Percentiles rank a stretch among this genome's conserved stretches.
phyloP scores from a whole-genome alignment of 2,888 invertebrate genomes.

The Philonicus albiceps region DNA sequence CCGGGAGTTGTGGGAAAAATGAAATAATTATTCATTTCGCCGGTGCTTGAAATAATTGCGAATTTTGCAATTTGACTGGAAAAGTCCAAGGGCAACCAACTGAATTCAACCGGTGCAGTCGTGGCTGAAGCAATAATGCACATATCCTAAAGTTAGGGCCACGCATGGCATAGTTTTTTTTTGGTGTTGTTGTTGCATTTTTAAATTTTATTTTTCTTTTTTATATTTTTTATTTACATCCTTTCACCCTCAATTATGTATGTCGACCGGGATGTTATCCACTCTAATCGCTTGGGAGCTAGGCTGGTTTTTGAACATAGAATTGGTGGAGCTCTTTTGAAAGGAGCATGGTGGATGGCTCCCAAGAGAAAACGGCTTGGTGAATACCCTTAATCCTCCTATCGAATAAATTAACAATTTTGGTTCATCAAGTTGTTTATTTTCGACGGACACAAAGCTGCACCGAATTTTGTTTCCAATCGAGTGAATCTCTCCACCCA shows the following conservation, averaged over 20 bases:
- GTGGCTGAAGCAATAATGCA: neutral
- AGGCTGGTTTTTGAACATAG: neutral
- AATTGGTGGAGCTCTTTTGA: neutral
- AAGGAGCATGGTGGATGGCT: neutral
- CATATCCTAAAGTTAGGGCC: neutral
- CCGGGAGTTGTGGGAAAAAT: neutral
- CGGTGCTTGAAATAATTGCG: neutral
- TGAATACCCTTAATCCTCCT: neutral
- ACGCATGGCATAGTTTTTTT: neutral
- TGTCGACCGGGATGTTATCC: neutral
- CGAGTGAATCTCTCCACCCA: neutral
- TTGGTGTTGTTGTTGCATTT: neutral
- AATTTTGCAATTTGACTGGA: neutral
- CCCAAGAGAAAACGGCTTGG: neutral
- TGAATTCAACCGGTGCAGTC: neutral
- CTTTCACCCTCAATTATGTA: neutral
- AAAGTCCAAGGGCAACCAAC: neutral
- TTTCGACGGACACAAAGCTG: neutral
- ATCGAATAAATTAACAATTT: constrained; percentile 26
- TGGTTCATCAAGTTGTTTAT: neutral
- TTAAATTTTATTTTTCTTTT: neutral
- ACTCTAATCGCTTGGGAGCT: neutral
- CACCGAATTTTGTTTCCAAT: neutral
- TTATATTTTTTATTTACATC: no score
- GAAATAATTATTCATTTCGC: neutral